Percentiles rank a stretch among this genome's conserved stretches.
These are phyloP conservation scores for Saimiri boliviensis DNA, from an alignment of 2,113 vertebrate species.

Conservation along the genomic window DNA sequence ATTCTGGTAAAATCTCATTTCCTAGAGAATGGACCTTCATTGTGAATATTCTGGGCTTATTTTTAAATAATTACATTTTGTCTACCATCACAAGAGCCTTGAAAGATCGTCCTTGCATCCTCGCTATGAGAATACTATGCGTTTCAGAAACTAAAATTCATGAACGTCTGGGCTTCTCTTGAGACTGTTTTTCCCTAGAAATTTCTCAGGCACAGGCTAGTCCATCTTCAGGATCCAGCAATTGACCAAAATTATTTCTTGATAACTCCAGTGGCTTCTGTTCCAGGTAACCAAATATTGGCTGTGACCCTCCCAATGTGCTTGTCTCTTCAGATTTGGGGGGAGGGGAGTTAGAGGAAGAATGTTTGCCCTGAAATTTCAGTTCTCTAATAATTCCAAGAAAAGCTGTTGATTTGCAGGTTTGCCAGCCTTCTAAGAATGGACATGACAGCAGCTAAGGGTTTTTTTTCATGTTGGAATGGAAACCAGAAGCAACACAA, in stretches of 20 bases:
- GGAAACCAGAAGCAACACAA: neutral
- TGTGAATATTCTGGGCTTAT: neutral
- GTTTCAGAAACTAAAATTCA: neutral
- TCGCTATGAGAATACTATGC: neutral
- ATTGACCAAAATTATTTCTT: neutral
- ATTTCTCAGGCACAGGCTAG: neutral
- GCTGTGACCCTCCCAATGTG: neutral
- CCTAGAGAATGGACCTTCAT: neutral
- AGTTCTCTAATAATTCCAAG: neutral
- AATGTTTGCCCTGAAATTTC: neutral
- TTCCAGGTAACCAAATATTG: neutral
- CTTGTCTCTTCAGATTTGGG: neutral
- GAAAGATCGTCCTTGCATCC: neutral
- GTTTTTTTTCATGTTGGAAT: neutral
- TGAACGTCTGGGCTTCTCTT: too few species aligned
- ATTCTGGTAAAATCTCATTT: neutral
- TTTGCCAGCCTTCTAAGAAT: neutral
- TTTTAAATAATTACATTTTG: neutral
- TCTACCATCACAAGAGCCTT: neutral
- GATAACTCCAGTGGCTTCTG: neutral
- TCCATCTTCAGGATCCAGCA: neutral
- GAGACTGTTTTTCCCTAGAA: neutral
- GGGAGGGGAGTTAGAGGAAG: accelerated
- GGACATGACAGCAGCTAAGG: neutral
- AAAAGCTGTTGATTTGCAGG: neutral